phyloP scores from a whole-genome alignment of 2,888 invertebrate species.

The Brachycybe producta region DNA sequence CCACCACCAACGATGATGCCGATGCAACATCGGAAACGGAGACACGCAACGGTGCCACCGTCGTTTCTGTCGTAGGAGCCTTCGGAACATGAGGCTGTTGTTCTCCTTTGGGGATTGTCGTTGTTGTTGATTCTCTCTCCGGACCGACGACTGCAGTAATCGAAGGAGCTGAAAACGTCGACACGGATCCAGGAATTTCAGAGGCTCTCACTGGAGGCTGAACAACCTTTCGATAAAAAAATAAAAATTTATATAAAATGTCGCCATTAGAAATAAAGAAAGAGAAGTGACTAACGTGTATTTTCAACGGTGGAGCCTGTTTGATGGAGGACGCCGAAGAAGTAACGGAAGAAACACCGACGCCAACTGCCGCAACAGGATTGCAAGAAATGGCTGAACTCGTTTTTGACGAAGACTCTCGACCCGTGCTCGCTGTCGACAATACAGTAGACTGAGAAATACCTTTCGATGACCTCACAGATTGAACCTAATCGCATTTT shows the following conservation, averaged over 20 bases:
- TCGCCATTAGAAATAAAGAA: background rate
- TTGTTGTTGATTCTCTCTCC: background rate
- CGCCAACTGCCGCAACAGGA: background rate
- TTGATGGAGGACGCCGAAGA: conserved; percentile 12
- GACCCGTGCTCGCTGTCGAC: too few relatives aligned
- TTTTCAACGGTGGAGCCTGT: conserved; percentile 12
- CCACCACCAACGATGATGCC: background rate
- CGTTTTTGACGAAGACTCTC: too few relatives aligned
- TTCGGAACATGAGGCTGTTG: conserved; percentile 1
- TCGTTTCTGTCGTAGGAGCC: conserved; percentile 16
- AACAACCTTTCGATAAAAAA: conserved; percentile 5
- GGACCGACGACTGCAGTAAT: background rate
- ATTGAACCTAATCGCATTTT: too few relatives aligned
- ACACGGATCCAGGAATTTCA: too few relatives aligned
- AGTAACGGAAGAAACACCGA: conserved; percentile 18
- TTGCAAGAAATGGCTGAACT: background rate
- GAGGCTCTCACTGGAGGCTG: conserved; percentile 5
- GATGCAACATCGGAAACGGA: conserved; percentile 1
- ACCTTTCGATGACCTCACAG: too few relatives aligned
- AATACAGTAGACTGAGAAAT: too few relatives aligned
- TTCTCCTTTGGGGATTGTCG: background rate
- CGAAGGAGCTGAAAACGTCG: background rate
- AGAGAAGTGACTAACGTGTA: conserved; percentile 7
- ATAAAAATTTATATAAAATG: background rate
- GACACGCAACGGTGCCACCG: conserved; percentile 10